Conservation (phyloP, 2,113 vertebrate genomes). For the Paracanthobrama guichenoti region DNA sequence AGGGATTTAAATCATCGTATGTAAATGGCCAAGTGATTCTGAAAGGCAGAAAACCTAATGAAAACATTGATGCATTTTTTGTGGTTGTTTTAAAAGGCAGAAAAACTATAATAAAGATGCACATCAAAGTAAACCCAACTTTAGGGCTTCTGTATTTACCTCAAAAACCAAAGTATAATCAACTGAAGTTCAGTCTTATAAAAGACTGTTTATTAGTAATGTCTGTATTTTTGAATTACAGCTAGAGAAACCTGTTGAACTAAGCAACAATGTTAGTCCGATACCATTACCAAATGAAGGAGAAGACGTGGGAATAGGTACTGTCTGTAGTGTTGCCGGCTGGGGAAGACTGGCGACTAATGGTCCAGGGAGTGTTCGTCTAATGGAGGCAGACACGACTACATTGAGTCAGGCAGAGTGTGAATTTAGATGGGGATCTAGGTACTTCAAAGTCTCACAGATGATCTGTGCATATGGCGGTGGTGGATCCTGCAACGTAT, state of each 20-base stretch:
- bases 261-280: background rate
- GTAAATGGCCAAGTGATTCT: no score
- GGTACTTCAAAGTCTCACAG: accelerated
- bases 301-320: background rate
- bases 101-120: background rate
- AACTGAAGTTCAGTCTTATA: background rate
- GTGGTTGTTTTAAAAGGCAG: no score
- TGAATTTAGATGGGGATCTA: background rate
- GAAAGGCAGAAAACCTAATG: no score
- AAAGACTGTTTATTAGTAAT: background rate
- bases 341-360: background rate
- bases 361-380: accelerated
- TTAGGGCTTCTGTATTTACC: background rate
- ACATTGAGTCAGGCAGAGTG: background rate
- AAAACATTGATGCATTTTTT: no score
- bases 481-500: background rate
- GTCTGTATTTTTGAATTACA: background rate
- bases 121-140: background rate
- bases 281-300: background rate
- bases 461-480: background rate
- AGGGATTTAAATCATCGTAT: no score
- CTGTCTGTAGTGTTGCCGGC: background rate
- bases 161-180: background rate
- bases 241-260: background rate
- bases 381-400: background rate